Conservation (phyloP, 2,113 vertebrate species). For the Beaufortia kweichowensis region DNA sequence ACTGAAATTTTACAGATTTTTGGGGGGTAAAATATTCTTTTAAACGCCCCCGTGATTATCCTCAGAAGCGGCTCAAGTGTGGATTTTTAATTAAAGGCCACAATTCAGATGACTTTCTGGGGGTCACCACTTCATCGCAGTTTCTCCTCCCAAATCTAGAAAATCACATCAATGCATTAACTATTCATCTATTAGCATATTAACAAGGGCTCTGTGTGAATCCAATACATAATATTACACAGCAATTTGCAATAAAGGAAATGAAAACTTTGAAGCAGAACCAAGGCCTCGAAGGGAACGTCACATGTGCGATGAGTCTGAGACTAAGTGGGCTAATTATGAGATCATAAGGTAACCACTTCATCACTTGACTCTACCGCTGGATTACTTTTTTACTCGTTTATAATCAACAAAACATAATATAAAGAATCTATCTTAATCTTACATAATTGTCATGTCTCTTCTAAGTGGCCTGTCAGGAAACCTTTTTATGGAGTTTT, state of each 20-base stretch:
- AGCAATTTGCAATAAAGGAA: slow-evolving; percentile 41
- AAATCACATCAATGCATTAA: slow-evolving; percentile 53
- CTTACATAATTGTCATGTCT: background rate
- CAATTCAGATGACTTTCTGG: slow-evolving; percentile 31
- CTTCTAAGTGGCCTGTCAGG: background rate
- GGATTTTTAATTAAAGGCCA: slow-evolving; percentile 53
- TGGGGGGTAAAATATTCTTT: slow-evolving; percentile 13
- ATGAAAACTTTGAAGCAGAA: slow-evolving; percentile 10
- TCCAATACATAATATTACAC: slow-evolving; percentile 24
- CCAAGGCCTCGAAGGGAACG: slow-evolving; percentile 6
- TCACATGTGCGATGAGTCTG: slow-evolving; percentile 34
- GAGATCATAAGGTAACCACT: slow-evolving; percentile 26
- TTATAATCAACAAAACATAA: slow-evolving; percentile 13
- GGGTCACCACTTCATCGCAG: background rate
- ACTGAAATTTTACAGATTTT: slow-evolving; percentile 1
- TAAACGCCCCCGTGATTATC: slow-evolving; percentile 43
- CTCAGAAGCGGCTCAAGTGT: slow-evolving; percentile 38
- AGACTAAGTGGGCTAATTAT: slow-evolving; percentile 38
- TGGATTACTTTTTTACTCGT: background rate
- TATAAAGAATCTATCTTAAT: background rate
- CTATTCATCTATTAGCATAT: slow-evolving; percentile 44
- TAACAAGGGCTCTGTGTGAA: slow-evolving; percentile 42
- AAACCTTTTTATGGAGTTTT: background rate
- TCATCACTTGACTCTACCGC: background rate
- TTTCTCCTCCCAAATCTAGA: slow-evolving; percentile 35